phyloP scores from a whole-genome alignment of 2,888 invertebrate species.

The Dynastes hyllus region DNA sequence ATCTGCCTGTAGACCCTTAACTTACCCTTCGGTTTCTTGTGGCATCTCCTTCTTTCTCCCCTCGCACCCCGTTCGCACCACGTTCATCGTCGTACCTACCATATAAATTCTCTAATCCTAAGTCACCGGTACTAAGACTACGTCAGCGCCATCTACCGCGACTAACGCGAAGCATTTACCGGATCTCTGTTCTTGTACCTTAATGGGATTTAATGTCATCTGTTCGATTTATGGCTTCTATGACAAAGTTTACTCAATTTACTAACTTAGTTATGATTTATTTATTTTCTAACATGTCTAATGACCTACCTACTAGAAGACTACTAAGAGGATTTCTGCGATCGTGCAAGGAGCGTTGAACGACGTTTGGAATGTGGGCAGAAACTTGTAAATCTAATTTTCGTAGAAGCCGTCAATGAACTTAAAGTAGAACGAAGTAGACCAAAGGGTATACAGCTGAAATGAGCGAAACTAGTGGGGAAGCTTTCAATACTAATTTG shows the following conservation, averaged over 20 bases:
- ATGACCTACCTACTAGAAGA: slow-evolving; percentile 26
- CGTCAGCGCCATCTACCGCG: slow-evolving; percentile 42
- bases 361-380: slow-evolving; percentile 25
- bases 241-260: slow-evolving; percentile 63
- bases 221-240: slow-evolving; percentile 66
- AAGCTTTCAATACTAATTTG: slow-evolving; percentile 36
- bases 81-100: slow-evolving; percentile 20
- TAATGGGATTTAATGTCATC: slow-evolving; percentile 65
- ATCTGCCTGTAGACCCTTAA: slow-evolving; percentile 37
- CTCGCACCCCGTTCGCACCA: not conserved
- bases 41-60: slow-evolving; percentile 48
- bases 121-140: slow-evolving; percentile 63
- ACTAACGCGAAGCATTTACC: slow-evolving; percentile 55
- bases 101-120: slow-evolving; percentile 66
- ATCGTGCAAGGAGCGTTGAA: slow-evolving; percentile 26
- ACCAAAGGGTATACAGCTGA: slow-evolving; percentile 15
- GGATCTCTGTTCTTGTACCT: slow-evolving; percentile 66
- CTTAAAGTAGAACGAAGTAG: slow-evolving; percentile 5
- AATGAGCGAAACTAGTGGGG: slow-evolving; percentile 3
- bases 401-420: slow-evolving; percentile 18
- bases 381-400: slow-evolving; percentile 44
- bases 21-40: slow-evolving; percentile 56
- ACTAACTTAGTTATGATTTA: slow-evolving; percentile 60
- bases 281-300: slow-evolving; percentile 50
- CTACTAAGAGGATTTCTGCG: slow-evolving; percentile 37